A percentile compares a stretch with the other conserved stretches of the same genome.
Conservation (phyloP, 2,113 vertebrate genomes). For the Myotis davidii region DNA sequence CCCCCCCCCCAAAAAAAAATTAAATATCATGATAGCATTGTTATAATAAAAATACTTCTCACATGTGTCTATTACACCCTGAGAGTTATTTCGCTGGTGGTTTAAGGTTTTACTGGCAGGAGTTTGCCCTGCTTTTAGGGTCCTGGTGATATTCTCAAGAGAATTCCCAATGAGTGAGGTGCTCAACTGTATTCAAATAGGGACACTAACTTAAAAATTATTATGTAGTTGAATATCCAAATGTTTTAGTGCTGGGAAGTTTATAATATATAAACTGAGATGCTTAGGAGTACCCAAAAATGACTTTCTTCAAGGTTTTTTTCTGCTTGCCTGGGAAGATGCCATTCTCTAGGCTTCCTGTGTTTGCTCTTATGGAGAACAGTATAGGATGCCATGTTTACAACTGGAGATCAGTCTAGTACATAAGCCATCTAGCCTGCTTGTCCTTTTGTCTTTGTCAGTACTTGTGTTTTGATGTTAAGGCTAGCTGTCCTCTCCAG, state of each 20-base stretch:
- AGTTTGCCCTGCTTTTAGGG: not conserved
- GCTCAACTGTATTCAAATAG: not conserved
- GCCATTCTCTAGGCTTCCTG: not conserved
- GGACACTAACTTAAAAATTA: not conserved
- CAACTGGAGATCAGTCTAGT: not conserved
- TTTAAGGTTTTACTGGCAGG: not conserved
- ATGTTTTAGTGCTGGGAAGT: not conserved
- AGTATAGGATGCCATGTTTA: not conserved
- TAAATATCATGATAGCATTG: not conserved
- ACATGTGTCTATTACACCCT: not conserved
- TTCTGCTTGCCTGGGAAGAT: conserved; percentile 17
- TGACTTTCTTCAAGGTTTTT: conserved; percentile 16
- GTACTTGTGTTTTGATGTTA: not conserved
- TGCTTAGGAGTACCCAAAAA: not conserved
- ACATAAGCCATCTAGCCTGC: not conserved
- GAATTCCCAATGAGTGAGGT: not conserved
- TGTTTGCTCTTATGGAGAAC: not conserved
- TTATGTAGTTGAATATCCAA: not conserved
- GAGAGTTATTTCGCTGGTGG: not conserved
- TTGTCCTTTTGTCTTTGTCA: not conserved
- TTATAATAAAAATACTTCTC: not conserved
- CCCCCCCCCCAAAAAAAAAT: not conserved
- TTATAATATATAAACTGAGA: not conserved
- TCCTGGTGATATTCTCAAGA: not conserved
- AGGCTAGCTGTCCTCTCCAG: not conserved